phyloP scores from a whole-genome alignment of 2,113 vertebrate genomes.

The Orthonyx spaldingii region DNA sequence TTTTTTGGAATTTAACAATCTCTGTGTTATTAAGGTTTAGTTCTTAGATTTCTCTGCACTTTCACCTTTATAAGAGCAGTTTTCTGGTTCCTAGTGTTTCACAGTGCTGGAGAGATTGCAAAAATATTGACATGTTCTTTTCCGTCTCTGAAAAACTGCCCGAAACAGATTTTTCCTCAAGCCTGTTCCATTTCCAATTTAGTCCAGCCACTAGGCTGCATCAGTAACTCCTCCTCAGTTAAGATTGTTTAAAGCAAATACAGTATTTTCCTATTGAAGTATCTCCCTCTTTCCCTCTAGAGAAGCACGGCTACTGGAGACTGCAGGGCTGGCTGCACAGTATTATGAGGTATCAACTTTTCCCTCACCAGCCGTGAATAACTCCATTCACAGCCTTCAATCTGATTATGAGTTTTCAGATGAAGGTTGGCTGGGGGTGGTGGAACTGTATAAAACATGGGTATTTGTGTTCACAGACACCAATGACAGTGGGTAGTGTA shows the following conservation, averaged over 20 bases:
- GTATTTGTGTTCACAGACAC: background rate
- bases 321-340: background rate
- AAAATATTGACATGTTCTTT: background rate
- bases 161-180: constrained; percentile 9
- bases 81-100: background rate
- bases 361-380: background rate
- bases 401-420: background rate
- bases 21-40: background rate
- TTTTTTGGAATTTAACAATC: background rate
- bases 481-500: background rate
- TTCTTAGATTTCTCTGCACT: background rate
- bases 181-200: background rate
- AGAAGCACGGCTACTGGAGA: background rate
- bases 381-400: background rate
- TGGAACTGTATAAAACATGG: background rate
- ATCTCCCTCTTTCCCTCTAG: background rate
- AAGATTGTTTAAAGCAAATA: constrained; percentile 41
- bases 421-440: background rate
- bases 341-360: background rate
- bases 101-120: background rate
- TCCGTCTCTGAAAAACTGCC: background rate
- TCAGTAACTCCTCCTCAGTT: constrained; percentile 22
- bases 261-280: background rate
- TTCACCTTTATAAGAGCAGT: background rate
- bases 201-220: constrained; percentile 1